Evolutionary conservation across 64 coral and sea anemone genomes (phyloP).

Genomic region (Stylophora pistillata): DNA sequence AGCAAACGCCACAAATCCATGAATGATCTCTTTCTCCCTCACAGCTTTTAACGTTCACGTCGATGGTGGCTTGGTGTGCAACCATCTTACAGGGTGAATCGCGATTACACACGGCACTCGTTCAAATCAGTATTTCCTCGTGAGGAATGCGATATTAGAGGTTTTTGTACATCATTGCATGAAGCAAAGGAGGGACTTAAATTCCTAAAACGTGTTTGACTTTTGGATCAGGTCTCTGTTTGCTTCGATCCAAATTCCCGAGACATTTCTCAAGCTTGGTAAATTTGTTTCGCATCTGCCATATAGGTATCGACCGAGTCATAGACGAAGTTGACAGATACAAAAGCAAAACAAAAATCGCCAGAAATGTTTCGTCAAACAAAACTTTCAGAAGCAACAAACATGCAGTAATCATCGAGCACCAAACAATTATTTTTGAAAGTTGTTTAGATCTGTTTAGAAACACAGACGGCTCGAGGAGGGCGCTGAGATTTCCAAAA

Average conservation of each 20-base stretch:
- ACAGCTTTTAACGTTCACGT: background rate
- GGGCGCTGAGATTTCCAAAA: constrained; percentile 20
- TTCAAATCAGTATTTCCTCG: background rate
- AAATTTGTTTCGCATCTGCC: constrained; percentile 6
- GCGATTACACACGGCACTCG: background rate
- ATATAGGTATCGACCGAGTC: background rate
- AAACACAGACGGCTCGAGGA: background rate
- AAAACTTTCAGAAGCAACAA: constrained; percentile 11
- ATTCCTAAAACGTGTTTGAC: constrained; percentile 27
- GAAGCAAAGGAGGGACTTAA: background rate
- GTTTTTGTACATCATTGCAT: background rate
- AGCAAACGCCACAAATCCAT: constrained; percentile 18
- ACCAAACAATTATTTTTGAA: constrained; percentile 1
- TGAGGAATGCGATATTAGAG: background rate
- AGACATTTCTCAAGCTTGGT: constrained; percentile 16
- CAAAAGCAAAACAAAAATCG: background rate
- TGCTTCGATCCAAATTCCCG: constrained; percentile 31
- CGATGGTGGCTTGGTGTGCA: background rate
- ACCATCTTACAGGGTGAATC: background rate
- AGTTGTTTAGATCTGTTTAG: background rate
- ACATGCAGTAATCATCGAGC: background rate
- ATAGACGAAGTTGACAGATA: background rate
- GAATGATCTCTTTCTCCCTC: constrained; percentile 23
- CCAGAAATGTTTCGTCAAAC: background rate
- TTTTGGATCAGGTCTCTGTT: constrained; percentile 5